phyloP scores from a whole-genome alignment of 2,888 invertebrate species.

The Auanema sp. region DNA sequence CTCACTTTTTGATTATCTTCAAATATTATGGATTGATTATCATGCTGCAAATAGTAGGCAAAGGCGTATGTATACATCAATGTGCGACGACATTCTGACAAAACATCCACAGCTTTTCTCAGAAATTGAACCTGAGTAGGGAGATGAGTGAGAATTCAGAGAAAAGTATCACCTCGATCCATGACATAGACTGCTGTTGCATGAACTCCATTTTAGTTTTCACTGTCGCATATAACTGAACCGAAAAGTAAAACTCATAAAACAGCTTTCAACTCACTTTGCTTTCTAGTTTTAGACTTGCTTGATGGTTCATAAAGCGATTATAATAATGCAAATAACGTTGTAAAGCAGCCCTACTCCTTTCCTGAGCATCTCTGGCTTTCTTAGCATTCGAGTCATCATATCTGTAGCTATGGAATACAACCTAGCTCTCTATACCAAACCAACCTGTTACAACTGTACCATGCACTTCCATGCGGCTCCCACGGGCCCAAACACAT shows the following conservation, averaged over 20 bases:
- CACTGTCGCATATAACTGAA: conserved; percentile 82
- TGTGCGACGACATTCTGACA: conserved; percentile 77
- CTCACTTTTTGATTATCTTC: conserved; percentile 70
- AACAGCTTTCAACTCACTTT: conserved; percentile 30
- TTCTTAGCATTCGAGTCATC: conserved; percentile 95
- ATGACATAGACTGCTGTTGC: conserved; percentile 99
- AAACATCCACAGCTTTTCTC: conserved; percentile 78
- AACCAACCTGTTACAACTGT: conserved; percentile 84
- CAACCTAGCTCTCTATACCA: no score
- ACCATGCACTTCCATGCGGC: conserved; percentile 85
- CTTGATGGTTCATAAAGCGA: conserved; percentile 99
- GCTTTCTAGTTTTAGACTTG: conserved; percentile 93
- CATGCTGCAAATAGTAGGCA: conserved; percentile 95
- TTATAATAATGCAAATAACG: conserved; percentile 98
- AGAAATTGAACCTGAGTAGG: conserved; percentile 77
- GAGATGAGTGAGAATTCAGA: no score
- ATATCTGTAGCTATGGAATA: conserved; percentile 65
- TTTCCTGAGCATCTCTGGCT: conserved; percentile 87
- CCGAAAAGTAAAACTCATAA: background rate
- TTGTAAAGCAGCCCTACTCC: conserved; percentile 87
- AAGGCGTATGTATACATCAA: conserved; percentile 99
- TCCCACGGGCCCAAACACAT: conserved; percentile 98
- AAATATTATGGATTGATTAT: conserved; percentile 97
- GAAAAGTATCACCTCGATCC: conserved; percentile 99
- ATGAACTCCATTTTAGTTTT: conserved; percentile 99